phyloP scores from a whole-genome alignment of 2,888 invertebrate species.

The Tiliacea citrago region DNA sequence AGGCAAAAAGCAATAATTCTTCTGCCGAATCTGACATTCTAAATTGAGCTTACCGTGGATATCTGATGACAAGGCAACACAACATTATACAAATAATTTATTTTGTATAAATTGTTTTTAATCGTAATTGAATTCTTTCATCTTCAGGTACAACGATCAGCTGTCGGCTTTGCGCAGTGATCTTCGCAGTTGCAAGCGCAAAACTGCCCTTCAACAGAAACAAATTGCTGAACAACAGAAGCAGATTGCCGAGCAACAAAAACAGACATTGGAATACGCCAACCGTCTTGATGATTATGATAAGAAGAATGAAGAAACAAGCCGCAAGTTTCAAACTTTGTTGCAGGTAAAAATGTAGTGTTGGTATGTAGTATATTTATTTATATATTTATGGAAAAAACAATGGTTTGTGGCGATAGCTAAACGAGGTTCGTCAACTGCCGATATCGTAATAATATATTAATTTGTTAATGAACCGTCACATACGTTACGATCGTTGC shows the following conservation, averaged over 20 bases:
- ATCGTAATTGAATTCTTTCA: slow-evolving; percentile 3
- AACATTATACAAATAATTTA: not conserved
- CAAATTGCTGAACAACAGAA: slow-evolving; percentile 95
- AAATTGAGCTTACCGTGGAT: not conserved
- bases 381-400: slow-evolving; percentile 8
- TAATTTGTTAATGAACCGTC: not conserved
- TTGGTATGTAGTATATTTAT: slow-evolving; percentile 50
- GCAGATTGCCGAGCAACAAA: slow-evolving; percentile 93
- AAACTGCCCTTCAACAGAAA: slow-evolving; percentile 96
- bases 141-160: slow-evolving; percentile 94
- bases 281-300: slow-evolving; percentile 97
- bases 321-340: slow-evolving; percentile 96
- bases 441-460: not conserved
- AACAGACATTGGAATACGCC: slow-evolving; percentile 94
- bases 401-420: not conserved
- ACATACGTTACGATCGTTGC: not conserved
- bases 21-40: not conserved
- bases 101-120: not conserved
- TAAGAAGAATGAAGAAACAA: slow-evolving; percentile 97
- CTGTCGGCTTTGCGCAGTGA: slow-evolving; percentile 95
- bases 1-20: not conserved
- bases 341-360: slow-evolving; percentile 91
- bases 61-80: not conserved
- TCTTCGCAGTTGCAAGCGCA: slow-evolving; percentile 94
- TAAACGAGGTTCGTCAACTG: not conserved